Evolutionary conservation across 53 echinoderm and acorn worm species (phyloP).

Genomic region (Apostichopus leukothele): DNA sequence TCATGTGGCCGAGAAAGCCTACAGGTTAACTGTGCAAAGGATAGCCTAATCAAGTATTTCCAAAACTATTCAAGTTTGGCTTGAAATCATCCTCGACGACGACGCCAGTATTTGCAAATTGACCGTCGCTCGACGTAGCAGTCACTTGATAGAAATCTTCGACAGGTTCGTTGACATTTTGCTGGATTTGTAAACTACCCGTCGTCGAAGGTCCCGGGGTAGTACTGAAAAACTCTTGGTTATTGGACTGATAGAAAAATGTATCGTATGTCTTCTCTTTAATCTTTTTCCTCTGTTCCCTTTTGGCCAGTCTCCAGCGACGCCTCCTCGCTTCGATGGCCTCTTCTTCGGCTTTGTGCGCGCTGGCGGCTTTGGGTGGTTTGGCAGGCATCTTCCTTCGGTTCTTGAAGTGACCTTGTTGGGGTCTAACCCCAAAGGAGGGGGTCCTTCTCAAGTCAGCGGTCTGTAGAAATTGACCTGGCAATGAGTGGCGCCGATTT

Average conservation of each 20-base stretch:
- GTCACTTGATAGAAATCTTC: background rate
- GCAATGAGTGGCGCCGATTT: background rate
- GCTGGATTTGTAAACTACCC: background rate
- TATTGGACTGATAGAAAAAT: background rate
- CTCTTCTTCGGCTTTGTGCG: background rate
- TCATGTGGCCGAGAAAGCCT: too few species aligned
- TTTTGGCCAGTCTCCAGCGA: slow-evolving; percentile 39
- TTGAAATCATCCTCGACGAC: too few species aligned
- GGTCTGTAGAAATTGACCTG: background rate
- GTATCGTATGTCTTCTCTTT: background rate
- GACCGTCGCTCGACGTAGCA: background rate
- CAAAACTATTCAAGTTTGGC: too few species aligned
- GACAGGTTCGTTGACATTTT: background rate
- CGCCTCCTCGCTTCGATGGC: slow-evolving; percentile 25
- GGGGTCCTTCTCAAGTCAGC: background rate
- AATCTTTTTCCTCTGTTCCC: slow-evolving; percentile 24
- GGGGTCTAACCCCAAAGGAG: background rate
- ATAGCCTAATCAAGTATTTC: too few species aligned
- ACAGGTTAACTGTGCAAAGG: too few species aligned
- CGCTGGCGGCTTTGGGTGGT: background rate
- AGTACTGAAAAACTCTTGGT: background rate
- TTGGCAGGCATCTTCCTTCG: background rate
- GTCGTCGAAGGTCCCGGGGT: background rate
- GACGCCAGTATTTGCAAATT: too few species aligned
- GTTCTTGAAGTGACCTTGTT: background rate